Evolutionary conservation across 2,113 vertebrate species (phyloP), one percentile per base, ranked within the genome.

Genomic region (Macquaria australasica): DNA sequence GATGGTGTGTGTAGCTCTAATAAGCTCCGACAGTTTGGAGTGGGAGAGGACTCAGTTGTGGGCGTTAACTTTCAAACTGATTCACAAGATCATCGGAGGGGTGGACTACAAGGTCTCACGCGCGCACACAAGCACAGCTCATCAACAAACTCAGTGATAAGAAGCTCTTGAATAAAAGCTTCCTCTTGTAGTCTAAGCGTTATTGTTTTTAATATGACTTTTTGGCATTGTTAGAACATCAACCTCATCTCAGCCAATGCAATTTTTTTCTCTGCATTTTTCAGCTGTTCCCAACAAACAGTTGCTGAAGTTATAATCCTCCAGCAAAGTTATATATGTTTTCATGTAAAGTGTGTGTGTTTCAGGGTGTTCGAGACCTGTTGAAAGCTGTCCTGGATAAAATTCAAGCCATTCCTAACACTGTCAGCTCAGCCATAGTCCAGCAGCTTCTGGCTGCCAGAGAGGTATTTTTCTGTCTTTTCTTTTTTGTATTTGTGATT

Each of bases 21-120:
- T 99, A 80, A 97, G 96, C 90, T 98, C 98, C 0, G 98, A 99
- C 75, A 96, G 92, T 1, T 95, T 99, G 82, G 98, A 99, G 85
- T 99, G 98, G 98, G 98, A 99, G 91, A 97, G 98, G 87, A 99
- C 98, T 50, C 98, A 99, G 85, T 88, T 99, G 59, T 99, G 98
- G 98, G 97, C 97, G 4, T 93, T 99, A 89, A 99, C 98, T 1
- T 99, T 99, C 95, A 97, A 95, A 91, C 93, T 99, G 72, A 93
- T 99, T 81, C 97, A 97, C 81, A 99, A 99, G 92, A 99, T 99
- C 88, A 99, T 99, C 23, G 98, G 98, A 81, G 98, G 98, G 73
- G 98, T 99, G 75, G 98, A 99, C 93, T 99, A 99, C 90, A 99
- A 99, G 98, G 98, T 99, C 31, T 60, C 23, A 23, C 23, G 21